Evolutionary conservation across 2,113 vertebrate genomes (phyloP), one percentile per base, ranked within the genome.

Genomic region (Paramisgurnus dabryanus): DNA sequence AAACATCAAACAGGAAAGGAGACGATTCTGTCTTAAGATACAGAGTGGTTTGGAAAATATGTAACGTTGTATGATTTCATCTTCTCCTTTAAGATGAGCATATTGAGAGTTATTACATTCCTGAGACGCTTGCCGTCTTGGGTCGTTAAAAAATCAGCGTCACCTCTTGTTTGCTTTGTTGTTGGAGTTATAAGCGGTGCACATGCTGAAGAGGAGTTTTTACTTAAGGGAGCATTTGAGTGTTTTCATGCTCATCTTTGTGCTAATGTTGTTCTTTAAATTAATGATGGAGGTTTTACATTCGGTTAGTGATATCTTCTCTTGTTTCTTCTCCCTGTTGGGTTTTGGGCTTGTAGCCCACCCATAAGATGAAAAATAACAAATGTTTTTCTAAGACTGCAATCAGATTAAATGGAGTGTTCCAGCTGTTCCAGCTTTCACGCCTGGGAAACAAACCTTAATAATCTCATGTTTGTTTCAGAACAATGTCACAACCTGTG

Each of bases 1-100:
- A 83, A 87, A 85, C 87, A 87, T 88, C 84, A 84, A 85, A 87
- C 75, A 70, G 72, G 39, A 67, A 80, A 69, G 76, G 76, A 76
- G 67, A 75, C 18, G 80, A 79, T 82, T 83, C 72, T 65, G 70
- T 68, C 80, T 76, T 67, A 85, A 83, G 76, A 84, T 73, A 84
- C 69, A 5, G 65, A 67, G 70, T 60, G 69, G 71, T 80, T 75
- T 47, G 67, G 40, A 53, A 75, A 76, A 49, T 80, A 73, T 73
- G 53, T 17, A 83, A 60, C 39, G 47, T 47, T 65, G 53, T 81
- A 61, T 61, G 75, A 82, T 64, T 86, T 80, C 70, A 72, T 82
- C 55, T 69, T 47, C 66, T 40, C 4, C n/a, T 43, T 68, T 40
- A 57, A 61, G 76, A 49, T 69, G 75, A 45, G 71, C 55, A 73